Evolutionary conservation across 2,113 vertebrate species (phyloP), one percentile per base, ranked within the genome.

Genomic region (Hoplias malabaricus): DNA sequence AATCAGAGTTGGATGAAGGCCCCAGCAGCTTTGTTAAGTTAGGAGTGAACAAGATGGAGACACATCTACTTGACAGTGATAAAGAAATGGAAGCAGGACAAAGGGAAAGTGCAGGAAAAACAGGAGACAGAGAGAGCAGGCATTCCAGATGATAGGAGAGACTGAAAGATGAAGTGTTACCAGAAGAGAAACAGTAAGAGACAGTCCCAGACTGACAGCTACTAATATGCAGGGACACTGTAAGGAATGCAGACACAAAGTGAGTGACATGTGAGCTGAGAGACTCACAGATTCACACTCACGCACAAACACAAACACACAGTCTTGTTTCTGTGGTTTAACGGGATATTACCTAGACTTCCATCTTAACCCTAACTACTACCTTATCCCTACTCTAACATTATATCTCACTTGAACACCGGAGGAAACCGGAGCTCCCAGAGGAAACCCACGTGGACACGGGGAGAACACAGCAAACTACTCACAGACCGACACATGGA

Each of bases 1-100:
- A 10, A 25, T 25, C 4, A 3, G 7, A 54, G n/a, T 25, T 1
- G 31, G 46, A 10, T 53, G 42, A 69, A 54, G 48, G 48, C 21
- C 33, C 33, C 21, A 5, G 13, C 31, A 53, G 31, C 57, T 54
- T 16, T 57, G 62, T 14, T 57, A 72, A 66, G 11, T 77, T 27
- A 57, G 48, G 23, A 62, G 12, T 16, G 29, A 61, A 43, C 33
- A 25, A 59, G 13, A 27, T 48, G 65, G 2, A 62, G 29, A 62
- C 54, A 70, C 43, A 50, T 40, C 31, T 67, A 53, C 57, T n/a
- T 71, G 57, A 81, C 57, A 59, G 53, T 50, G 23, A 68, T 50
- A 57, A 63, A 42, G 5, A 65, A 36, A 19, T 59, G 13, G 5
- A 43, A 19, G 59, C 36, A 25, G 27, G 67, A 43, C 11, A 2